Conservation (phyloP, 2,113 vertebrate genomes). For the Struthio camelus region DNA sequence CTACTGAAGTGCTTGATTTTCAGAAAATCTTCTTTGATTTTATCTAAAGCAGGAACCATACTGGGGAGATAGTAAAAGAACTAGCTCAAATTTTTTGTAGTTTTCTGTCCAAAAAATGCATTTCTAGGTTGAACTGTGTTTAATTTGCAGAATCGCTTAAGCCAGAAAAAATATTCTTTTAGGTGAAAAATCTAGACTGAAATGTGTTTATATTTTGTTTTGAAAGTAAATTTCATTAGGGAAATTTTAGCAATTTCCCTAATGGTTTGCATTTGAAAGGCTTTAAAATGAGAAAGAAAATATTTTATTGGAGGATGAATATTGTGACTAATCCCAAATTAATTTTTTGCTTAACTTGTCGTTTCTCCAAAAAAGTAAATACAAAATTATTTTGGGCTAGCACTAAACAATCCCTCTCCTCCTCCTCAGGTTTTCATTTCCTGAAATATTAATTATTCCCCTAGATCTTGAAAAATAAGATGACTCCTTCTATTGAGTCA, state of each 20-base stretch:
- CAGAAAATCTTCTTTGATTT: background rate
- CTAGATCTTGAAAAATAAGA: background rate
- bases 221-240: background rate
- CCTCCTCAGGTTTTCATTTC: background rate
- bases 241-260: background rate
- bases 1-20: background rate
- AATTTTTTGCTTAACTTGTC: background rate
- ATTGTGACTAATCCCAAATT: background rate
- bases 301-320: background rate
- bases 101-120: background rate
- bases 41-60: background rate
- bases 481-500: background rate
- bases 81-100: background rate
- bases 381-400: background rate
- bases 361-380: background rate
- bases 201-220: background rate
- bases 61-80: too few species aligned
- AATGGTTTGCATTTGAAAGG: background rate
- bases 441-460: background rate
- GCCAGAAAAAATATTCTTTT: background rate
- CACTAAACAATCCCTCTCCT: background rate
- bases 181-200: background rate
- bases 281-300: background rate
- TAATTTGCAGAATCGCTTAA: background rate
- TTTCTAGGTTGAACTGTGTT: background rate